These are phyloP conservation scores for Columba livia DNA, from an alignment of 2,113 vertebrate genomes.

Conservation along the genomic window DNA sequence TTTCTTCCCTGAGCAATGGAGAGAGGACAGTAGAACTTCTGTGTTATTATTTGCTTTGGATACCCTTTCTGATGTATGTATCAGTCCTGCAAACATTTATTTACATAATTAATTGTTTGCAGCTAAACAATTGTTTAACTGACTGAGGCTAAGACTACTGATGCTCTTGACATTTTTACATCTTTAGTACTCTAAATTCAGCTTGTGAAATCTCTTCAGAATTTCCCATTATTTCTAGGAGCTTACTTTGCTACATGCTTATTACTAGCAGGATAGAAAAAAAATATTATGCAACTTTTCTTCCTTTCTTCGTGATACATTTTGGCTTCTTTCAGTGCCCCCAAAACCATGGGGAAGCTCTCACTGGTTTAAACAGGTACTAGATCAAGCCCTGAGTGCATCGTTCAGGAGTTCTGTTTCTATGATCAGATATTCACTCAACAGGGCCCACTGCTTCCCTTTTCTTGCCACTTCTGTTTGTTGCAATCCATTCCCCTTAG, in stretches of 20 bases:
- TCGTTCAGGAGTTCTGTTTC: neutral
- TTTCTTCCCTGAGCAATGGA: neutral
- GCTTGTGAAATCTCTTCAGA: neutral
- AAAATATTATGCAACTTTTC: neutral
- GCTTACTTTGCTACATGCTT: neutral
- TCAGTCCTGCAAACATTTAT: neutral
- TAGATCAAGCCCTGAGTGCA: neutral
- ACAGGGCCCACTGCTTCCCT: neutral
- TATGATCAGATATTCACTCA: neutral
- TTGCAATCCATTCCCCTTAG: neutral
- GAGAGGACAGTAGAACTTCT: neutral
- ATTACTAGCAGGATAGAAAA: neutral
- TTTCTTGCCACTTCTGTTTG: conserved; percentile 28
- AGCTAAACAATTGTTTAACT: neutral
- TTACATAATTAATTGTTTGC: neutral
- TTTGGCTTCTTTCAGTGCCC: neutral
- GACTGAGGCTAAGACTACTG: neutral
- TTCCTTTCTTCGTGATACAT: neutral
- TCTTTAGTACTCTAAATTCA: neutral
- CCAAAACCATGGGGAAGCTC: neutral
- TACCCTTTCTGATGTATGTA: neutral
- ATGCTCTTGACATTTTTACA: neutral
- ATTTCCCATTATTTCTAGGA: neutral
- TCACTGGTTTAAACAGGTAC: neutral
- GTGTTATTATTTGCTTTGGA: neutral